Percentiles rank a stretch among this genome's conserved stretches.
Evolutionary conservation across 2,888 invertebrate genomes (phyloP).

Genomic region (Stenoptilia bipunctidactyla): DNA sequence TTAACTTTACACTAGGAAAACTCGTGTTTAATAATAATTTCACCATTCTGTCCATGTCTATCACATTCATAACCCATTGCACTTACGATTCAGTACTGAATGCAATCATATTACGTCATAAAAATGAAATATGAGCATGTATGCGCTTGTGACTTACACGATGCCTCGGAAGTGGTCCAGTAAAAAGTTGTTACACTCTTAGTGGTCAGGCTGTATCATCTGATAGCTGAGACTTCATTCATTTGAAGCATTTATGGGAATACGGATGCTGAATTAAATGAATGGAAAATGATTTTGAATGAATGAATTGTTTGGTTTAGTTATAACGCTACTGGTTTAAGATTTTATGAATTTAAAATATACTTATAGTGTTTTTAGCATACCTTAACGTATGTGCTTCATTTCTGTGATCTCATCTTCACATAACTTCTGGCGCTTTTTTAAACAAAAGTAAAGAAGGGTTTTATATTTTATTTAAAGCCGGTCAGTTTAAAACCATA

Average conservation of each 20-base stretch:
- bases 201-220: constrained; percentile 24
- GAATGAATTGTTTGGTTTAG: no score
- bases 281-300: constrained; percentile 29
- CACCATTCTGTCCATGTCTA: neutral
- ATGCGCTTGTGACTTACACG: constrained; percentile 39
- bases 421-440: no score
- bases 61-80: neutral
- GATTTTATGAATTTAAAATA: no score
- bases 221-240: constrained; percentile 47
- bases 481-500: no score
- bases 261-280: constrained; percentile 41
- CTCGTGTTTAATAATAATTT: no score
- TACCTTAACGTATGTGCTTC: no score
- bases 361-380: no score
- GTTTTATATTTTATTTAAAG: no score
- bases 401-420: no score
- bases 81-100: constrained; percentile 14
- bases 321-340: no score
- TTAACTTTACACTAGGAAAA: no score
- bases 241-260: constrained; percentile 44
- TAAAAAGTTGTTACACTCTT: constrained; percentile 35
- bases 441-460: no score
- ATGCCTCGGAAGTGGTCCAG: constrained; percentile 23
- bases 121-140: constrained; percentile 54
- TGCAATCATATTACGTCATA: constrained; percentile 57